phyloP scores from a whole-genome alignment of 1,140 invertebrate species.

The Zophobas atratus region DNA sequence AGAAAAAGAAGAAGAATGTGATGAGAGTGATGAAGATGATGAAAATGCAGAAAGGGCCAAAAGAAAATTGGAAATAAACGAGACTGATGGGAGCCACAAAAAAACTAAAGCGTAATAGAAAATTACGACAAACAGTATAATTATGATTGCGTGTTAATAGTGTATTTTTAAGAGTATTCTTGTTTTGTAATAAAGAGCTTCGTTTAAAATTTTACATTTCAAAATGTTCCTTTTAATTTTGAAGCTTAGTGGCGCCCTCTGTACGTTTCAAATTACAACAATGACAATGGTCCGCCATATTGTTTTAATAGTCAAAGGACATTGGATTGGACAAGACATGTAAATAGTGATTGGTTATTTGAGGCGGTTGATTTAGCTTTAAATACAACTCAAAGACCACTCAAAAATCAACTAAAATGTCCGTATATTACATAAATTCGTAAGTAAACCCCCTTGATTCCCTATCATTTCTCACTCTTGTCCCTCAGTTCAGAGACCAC shows the following conservation, averaged over 20 bases:
- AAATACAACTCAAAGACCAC: conserved; percentile 35
- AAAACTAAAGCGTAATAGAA: too few species aligned
- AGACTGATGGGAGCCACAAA: too few species aligned
- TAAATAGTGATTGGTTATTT: conserved; percentile 55
- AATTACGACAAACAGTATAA: too few species aligned
- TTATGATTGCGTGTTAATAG: not conserved
- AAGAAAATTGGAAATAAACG: too few species aligned
- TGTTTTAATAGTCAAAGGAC: conserved; percentile 30
- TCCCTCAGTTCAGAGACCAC: conserved; percentile 50
- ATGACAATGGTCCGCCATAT: conserved; percentile 16
- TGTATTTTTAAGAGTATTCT: conserved; percentile 6
- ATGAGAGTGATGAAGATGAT: not conserved
- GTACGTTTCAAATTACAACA: not conserved
- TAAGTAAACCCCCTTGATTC: conserved; percentile 28
- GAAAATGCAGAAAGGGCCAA: too few species aligned
- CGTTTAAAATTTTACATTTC: conserved; percentile 1
- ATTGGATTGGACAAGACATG: conserved; percentile 48
- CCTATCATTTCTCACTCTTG: not conserved
- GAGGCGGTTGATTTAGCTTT: conserved; percentile 45
- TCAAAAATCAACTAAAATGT: conserved; percentile 33
- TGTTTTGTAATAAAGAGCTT: not conserved
- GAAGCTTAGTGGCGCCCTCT: not conserved
- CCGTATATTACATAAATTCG: conserved; percentile 50
- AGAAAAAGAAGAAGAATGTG: not conserved
- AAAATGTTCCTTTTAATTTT: not conserved